Evolutionary conservation across 2,113 vertebrate genomes (phyloP), one percentile per base, ranked within the genome.

Genomic region (Calypte anna): DNA sequence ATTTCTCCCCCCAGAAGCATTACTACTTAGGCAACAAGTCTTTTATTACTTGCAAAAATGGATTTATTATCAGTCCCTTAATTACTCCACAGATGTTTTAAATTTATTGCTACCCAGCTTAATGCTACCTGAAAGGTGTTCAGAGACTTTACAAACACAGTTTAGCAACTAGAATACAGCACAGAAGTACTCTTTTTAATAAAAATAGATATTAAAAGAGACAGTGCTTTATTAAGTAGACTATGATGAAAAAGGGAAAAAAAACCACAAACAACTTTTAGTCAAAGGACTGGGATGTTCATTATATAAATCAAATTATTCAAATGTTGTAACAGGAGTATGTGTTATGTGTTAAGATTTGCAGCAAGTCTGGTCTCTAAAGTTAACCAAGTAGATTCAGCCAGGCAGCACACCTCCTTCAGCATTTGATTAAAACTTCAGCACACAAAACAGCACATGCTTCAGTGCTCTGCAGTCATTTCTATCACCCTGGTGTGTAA

Each of bases 291-390:
- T 31, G 50, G 91, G 36, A 50, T 46, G 33, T 22, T 87, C 46
- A 62, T 93, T 78, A 88, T 33, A 14, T 28, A 80, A 96, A 76
- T 93, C 43, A 67, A 82, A 66, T 46, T 82, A 80, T 38, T 79
- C 27, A 58, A 88, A 74, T 30, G 6, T 33, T 79, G 19, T 58
- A 88, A 80, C 28, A 50, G 46, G 27, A 81, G 30, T n/a, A 76
- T 0, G 0, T 46, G 74, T 27, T n/a, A 76, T 0, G 0, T 46
- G 74, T 27, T 27, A 72, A 69, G 58, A 73, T 68, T 44, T 82
- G 50, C 43, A 76, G 50, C 59, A 46, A 40, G 11, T 38, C 36
- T 38, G 33, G 11, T 28, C 48, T 63, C 54, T 46, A 40, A 55
- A 46, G 9, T 66, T 55, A 89, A 21, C 38, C 18, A 92, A 69